These are phyloP conservation scores for Sinocyclocheilus anshuiensis DNA, from an alignment of 2,113 vertebrate genomes.

Conservation along the genomic window DNA sequence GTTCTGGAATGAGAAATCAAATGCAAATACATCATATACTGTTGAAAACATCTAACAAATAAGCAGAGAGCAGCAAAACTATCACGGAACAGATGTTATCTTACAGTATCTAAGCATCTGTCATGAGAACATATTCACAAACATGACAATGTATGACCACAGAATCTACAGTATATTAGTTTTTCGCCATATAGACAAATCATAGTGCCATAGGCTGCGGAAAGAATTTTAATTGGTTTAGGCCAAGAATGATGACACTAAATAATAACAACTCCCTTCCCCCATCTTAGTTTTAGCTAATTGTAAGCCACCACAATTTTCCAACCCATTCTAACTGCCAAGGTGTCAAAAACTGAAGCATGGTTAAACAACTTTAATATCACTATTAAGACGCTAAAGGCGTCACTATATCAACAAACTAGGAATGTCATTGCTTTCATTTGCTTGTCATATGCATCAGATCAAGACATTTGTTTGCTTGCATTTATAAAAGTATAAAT, in stretches of 20 bases:
- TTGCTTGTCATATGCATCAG: no score
- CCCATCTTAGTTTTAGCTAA: neutral
- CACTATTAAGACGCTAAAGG: no score
- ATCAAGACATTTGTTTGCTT: no score
- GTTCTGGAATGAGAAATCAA: neutral
- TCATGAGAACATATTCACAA: neutral
- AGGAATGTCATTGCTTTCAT: no score
- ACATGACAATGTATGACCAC: neutral
- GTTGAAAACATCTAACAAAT: neutral
- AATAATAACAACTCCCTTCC: neutral
- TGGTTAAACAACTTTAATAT: neutral
- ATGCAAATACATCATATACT: neutral
- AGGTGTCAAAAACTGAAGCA: neutral
- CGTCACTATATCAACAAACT: no score
- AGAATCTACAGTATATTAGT: neutral
- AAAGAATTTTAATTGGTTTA: neutral
- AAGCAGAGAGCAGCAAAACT: neutral
- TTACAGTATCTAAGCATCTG: neutral
- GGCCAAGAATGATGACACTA: neutral
- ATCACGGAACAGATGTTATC: neutral
- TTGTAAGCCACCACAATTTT: neutral
- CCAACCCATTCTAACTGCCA: neutral
- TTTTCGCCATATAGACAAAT: neutral
- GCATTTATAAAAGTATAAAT: no score
- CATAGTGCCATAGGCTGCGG: neutral